These are phyloP conservation scores for Illadopsis cleaveri DNA, from an alignment of 2,113 vertebrate species.

Conservation along the genomic window DNA sequence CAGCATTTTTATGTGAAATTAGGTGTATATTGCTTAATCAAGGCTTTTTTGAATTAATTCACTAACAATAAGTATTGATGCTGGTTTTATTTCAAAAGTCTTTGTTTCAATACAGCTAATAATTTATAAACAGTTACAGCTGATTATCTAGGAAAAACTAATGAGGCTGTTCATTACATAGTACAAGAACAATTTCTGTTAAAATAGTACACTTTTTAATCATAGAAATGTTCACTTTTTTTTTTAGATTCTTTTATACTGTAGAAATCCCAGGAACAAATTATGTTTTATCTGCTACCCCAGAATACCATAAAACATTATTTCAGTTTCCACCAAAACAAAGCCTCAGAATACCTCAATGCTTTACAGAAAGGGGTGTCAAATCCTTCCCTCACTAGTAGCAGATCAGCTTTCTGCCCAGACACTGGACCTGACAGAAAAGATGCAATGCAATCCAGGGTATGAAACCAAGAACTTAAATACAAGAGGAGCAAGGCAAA, in stretches of 20 bases:
- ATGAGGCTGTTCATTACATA: slow-evolving; percentile 30
- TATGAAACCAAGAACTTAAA: background rate
- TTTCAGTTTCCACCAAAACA: background rate
- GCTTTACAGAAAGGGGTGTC: background rate
- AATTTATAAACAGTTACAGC: slow-evolving; percentile 61
- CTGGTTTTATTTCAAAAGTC: slow-evolving; percentile 60
- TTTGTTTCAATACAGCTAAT: slow-evolving; percentile 65
- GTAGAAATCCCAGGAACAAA: background rate
- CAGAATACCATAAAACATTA: background rate
- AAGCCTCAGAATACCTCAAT: background rate
- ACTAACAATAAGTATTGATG: slow-evolving; percentile 58
- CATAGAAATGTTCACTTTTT: background rate
- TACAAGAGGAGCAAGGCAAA: background rate
- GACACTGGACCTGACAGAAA: background rate
- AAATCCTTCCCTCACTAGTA: background rate
- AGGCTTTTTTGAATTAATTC: slow-evolving; percentile 68
- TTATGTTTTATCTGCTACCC: background rate
- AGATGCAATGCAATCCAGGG: background rate
- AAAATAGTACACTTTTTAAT: background rate
- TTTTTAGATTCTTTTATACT: background rate
- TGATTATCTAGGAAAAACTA: slow-evolving; percentile 68
- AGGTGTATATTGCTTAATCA: slow-evolving; percentile 72
- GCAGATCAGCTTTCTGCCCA: background rate
- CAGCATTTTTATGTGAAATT: slow-evolving; percentile 74
- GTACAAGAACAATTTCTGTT: background rate